phyloP scores from a whole-genome alignment of 2,888 invertebrate species.

The Hecatera dysodea region DNA sequence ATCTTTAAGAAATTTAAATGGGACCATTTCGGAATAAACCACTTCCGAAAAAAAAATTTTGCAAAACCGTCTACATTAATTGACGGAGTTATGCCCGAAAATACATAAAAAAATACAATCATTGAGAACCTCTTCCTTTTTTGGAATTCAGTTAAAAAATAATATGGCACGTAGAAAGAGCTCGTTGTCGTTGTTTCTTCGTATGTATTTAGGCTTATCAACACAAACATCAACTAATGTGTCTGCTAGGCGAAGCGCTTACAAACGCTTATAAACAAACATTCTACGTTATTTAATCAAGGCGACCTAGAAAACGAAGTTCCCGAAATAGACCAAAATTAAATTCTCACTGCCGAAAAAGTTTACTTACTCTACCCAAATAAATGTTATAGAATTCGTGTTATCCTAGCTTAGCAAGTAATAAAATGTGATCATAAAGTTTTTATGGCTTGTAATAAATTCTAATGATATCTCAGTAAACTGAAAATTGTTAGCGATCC shows the following conservation, averaged over 20 bases:
- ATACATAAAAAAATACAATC: no score
- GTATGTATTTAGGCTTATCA: slow-evolving; percentile 21
- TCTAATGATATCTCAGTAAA: slow-evolving; percentile 10
- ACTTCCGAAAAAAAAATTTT: no score
- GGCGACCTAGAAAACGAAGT: slow-evolving; percentile 34
- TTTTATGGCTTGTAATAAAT: slow-evolving; percentile 22
- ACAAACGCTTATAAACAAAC: slow-evolving; percentile 31
- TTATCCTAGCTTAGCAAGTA: slow-evolving; percentile 2
- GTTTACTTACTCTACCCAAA: slow-evolving; percentile 2
- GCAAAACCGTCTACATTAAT: no score
- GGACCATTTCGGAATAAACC: no score
- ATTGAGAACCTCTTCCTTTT: no score
- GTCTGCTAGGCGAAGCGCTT: slow-evolving; percentile 22
- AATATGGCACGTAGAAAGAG: neutral
- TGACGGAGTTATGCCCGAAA: no score
- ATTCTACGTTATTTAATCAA: slow-evolving; percentile 20
- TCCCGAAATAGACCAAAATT: slow-evolving; percentile 15
- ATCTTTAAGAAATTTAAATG: no score
- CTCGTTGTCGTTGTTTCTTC: no score
- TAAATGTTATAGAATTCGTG: neutral
- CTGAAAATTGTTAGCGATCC: neutral
- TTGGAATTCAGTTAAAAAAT: no score
- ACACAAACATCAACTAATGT: slow-evolving; percentile 26
- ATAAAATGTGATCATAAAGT: slow-evolving; percentile 37
- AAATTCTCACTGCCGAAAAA: slow-evolving; percentile 14